Evolutionary conservation across 2,888 invertebrate genomes (phyloP).

Genomic region (Leucoma salicis): DNA sequence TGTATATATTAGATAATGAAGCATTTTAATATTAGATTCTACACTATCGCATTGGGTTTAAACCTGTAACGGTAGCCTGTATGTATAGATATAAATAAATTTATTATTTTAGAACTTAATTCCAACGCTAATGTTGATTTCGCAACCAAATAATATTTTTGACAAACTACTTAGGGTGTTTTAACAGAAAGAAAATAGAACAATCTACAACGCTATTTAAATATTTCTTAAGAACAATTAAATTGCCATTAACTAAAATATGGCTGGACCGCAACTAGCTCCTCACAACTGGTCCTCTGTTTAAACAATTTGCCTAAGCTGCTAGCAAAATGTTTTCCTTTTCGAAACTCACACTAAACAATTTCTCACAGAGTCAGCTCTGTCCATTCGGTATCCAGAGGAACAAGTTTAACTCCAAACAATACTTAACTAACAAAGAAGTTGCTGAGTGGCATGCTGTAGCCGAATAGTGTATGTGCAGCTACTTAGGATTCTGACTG

Average conservation of each 20-base stretch:
- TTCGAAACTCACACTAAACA: conserved; percentile 75
- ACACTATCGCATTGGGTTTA: too few relatives aligned
- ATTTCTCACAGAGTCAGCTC: conserved; percentile 66
- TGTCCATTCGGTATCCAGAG: conserved; percentile 70
- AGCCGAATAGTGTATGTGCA: conserved; percentile 54
- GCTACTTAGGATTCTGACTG: conserved; percentile 44
- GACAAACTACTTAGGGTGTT: too few relatives aligned
- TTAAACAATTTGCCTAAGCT: conserved; percentile 75
- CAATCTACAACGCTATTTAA: conserved; percentile 12
- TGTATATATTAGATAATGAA: too few relatives aligned
- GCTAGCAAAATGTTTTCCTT: conserved; percentile 76
- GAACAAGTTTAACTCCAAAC: conserved; percentile 71
- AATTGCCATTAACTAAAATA: conserved; percentile 68
- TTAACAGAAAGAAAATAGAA: background rate
- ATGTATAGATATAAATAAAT: too few relatives aligned
- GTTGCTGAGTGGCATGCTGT: conserved; percentile 49
- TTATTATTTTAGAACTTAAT: too few relatives aligned
- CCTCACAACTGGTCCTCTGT: conserved; percentile 34
- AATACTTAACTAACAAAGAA: conserved; percentile 77
- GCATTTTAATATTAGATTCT: too few relatives aligned
- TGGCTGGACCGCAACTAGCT: conserved; percentile 48
- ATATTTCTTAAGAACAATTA: conserved; percentile 45
- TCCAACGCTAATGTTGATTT: too few relatives aligned
- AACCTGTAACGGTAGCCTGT: too few relatives aligned
- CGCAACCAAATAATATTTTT: too few relatives aligned